Evolutionary conservation across 1,140 invertebrate species (phyloP).

Genomic region (Dysdera silvatica): DNA sequence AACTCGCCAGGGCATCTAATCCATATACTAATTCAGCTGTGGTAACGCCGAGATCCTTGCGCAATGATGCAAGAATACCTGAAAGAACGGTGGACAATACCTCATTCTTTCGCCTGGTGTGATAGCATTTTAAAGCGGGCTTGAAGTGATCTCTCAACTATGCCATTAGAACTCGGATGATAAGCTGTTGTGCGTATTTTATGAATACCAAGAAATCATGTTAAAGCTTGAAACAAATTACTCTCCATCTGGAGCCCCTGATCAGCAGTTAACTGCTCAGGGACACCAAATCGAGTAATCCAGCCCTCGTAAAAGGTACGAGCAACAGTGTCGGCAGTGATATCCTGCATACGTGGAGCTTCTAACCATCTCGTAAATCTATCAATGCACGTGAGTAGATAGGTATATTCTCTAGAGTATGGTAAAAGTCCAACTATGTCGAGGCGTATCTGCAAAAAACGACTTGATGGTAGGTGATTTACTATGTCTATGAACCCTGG

Average conservation of each 20-base stretch:
- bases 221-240: no score
- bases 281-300: conserved; percentile 39
- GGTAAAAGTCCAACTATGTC: conserved; percentile 41
- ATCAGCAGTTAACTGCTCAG: no score
- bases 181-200: no score
- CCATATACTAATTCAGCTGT: no score
- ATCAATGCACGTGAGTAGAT: conserved; percentile 45
- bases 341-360: conserved; percentile 41
- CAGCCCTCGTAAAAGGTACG: conserved; percentile 37
- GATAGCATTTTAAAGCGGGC: no score
- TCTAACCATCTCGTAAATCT: conserved; percentile 46
- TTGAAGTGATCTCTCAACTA: conserved; percentile 36
- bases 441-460: conserved; percentile 46
- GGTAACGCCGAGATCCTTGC: no score
- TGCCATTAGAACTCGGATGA: no score
- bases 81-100: no score
- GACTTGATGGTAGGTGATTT: conserved; percentile 16
- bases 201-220: no score
- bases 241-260: no score
- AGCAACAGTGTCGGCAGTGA: conserved; percentile 40
- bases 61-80: no score
- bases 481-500: conserved; percentile 20
- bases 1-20: no score
- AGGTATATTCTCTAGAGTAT: conserved; percentile 36
- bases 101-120: not conserved